Evolutionary conservation across 2,888 invertebrate genomes (phyloP).

Genomic region (Caenorhabditis sinica): DNA sequence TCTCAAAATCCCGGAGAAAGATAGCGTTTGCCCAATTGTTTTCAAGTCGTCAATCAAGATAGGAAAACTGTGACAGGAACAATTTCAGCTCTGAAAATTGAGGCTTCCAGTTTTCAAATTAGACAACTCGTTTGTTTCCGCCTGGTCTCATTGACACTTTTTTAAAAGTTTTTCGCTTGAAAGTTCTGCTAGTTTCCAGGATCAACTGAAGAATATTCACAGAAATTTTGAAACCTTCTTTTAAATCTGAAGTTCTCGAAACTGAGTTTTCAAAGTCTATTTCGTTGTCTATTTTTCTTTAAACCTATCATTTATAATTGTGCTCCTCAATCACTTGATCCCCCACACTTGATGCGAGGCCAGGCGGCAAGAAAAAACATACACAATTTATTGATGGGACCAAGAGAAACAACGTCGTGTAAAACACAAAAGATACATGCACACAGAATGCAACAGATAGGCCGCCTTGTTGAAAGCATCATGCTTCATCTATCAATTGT

Average conservation of each 20-base stretch:
- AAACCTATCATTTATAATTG: not conserved
- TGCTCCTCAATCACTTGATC: not conserved
- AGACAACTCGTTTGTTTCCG: not conserved
- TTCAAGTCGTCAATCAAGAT: slow-evolving; percentile 46
- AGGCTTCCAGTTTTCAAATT: slow-evolving; percentile 27
- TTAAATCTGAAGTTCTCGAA: too few species aligned
- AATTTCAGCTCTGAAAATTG: slow-evolving; percentile 30
- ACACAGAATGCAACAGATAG: slow-evolving; percentile 47
- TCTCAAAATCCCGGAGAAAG: not conserved
- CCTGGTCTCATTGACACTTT: not conserved
- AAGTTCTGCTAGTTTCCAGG: too few species aligned
- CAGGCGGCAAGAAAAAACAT: slow-evolving; percentile 26
- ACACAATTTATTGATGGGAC: slow-evolving; percentile 54
- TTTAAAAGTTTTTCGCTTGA: not conserved
- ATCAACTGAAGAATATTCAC: too few species aligned
- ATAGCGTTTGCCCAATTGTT: slow-evolving; percentile 35
- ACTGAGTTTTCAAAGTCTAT: too few species aligned
- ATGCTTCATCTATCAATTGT: slow-evolving; percentile 70
- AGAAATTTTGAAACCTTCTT: too few species aligned
- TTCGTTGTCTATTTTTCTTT: too few species aligned
- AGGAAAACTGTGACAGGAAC: slow-evolving; percentile 17
- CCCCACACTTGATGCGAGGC: slow-evolving; percentile 41
- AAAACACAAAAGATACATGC: not conserved
- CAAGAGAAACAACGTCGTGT: slow-evolving; percentile 27
- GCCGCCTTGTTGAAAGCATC: slow-evolving; percentile 55